Percentiles rank a stretch among this genome's conserved stretches.
Conservation (phyloP, 2,888 invertebrate genomes). For the Magallana nippona region DNA sequence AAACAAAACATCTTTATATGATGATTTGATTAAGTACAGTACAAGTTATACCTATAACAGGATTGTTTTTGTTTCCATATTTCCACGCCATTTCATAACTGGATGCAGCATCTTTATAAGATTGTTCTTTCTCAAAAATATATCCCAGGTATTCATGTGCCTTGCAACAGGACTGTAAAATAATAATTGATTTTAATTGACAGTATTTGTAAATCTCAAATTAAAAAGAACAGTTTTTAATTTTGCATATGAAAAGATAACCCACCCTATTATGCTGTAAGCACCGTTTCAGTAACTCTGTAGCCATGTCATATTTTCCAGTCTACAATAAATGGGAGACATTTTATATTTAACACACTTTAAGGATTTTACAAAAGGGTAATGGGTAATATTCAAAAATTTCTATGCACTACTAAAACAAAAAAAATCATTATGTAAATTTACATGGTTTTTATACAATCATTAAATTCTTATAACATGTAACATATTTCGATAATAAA, state of each 20-base stretch:
- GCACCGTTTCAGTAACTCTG: slow-evolving; percentile 85
- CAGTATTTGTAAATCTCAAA: not conserved
- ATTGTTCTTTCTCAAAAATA: slow-evolving; percentile 94
- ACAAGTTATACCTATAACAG: slow-evolving; percentile 85
- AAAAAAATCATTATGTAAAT: not conserved
- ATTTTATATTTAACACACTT: not conserved
- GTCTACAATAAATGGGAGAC: slow-evolving; percentile 75
- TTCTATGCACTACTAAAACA: not conserved
- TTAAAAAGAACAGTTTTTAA: not conserved
- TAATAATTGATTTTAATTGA: not conserved
- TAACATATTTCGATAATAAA: too few species aligned
- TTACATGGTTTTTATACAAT: too few species aligned
- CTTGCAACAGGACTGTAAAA: slow-evolving; percentile 88
- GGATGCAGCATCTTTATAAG: slow-evolving; percentile 90
- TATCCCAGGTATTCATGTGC: slow-evolving; percentile 94
- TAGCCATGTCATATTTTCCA: slow-evolving; percentile 92
- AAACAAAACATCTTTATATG: not conserved
- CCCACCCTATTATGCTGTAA: slow-evolving; percentile 81
- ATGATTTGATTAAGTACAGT: not conserved
- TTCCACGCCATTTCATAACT: slow-evolving; percentile 94
- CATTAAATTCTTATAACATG: too few species aligned
- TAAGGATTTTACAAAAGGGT: too few species aligned
- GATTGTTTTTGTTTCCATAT: slow-evolving; percentile 89
- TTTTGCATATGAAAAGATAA: not conserved
- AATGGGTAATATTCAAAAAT: not conserved